phyloP scores from a whole-genome alignment of 2,113 vertebrate species.

The Cyprinodon variegatus region DNA sequence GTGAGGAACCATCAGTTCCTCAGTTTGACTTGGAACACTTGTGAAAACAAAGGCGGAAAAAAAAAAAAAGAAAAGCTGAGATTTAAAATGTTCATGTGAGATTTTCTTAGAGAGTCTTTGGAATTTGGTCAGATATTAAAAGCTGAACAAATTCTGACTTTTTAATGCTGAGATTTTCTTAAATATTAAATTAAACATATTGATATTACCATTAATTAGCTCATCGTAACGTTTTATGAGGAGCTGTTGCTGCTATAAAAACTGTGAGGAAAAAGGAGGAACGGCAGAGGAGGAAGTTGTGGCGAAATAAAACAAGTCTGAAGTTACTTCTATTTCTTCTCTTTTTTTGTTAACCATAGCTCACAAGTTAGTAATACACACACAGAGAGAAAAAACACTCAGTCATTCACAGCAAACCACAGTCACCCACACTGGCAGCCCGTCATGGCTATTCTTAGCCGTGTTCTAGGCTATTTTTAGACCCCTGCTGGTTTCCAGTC shows the following conservation, averaged over 20 bases:
- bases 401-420: slow-evolving; percentile 45
- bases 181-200: background rate
- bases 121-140: too few relatives aligned
- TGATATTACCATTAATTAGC: background rate
- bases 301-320: slow-evolving; percentile 78
- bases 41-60: background rate
- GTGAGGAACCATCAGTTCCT: background rate
- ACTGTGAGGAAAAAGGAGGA: slow-evolving; percentile 14
- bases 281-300: slow-evolving; percentile 80
- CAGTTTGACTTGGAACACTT: background rate
- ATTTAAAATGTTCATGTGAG: background rate
- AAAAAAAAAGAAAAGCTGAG: background rate
- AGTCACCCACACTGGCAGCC: slow-evolving; percentile 47
- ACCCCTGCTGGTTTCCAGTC: slow-evolving; percentile 90
- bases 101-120: background rate
- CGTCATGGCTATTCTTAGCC: slow-evolving; percentile 89
- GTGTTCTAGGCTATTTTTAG: slow-evolving; percentile 91
- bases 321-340: slow-evolving; percentile 78
- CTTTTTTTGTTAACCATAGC: slow-evolving; percentile 79
- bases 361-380: slow-evolving; percentile 20
- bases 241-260: background rate
- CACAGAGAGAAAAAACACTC: slow-evolving; percentile 1
- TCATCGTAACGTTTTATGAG: background rate
- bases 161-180: background rate
- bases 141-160: too few relatives aligned